Percentiles rank a stretch among this genome's conserved stretches.
These are phyloP conservation scores for Lepidocyrtinus sp. DNA, from an alignment of 2,888 invertebrate genomes.

Conservation along the genomic window DNA sequence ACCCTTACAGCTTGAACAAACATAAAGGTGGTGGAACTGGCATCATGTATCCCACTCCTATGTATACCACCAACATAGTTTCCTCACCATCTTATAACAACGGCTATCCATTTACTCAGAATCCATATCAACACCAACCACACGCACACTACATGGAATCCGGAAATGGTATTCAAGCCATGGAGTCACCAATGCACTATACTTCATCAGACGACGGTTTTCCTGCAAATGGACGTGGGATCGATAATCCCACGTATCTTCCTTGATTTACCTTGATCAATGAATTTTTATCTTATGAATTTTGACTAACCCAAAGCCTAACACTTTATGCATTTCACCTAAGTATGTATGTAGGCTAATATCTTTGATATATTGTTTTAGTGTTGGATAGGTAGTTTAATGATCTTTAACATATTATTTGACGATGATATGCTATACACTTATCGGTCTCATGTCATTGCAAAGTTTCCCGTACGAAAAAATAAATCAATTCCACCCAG, in stretches of 20 bases:
- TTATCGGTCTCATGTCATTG: too few species aligned
- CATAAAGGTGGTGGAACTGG: slow-evolving; percentile 33
- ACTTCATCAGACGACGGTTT: slow-evolving; percentile 39
- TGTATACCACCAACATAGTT: slow-evolving; percentile 15
- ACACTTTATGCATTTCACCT: too few species aligned
- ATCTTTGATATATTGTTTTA: too few species aligned
- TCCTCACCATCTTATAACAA: slow-evolving; percentile 28
- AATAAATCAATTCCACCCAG: too few species aligned
- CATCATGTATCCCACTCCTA: slow-evolving; percentile 21
- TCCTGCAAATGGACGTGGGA: slow-evolving; percentile 27
- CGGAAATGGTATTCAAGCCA: not conserved
- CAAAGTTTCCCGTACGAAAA: too few species aligned
- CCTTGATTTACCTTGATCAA: too few species aligned
- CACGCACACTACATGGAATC: not conserved
- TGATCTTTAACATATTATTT: too few species aligned
- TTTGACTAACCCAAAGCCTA: too few species aligned
- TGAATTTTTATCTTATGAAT: too few species aligned
- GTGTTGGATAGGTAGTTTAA: too few species aligned
- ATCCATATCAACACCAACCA: slow-evolving; percentile 8
- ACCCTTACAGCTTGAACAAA: slow-evolving; percentile 45
- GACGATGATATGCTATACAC: too few species aligned
- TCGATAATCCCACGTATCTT: slow-evolving; percentile 52
- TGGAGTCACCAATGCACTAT: slow-evolving; percentile 6
- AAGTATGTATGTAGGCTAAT: too few species aligned
- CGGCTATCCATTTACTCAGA: slow-evolving; percentile 7